Conservation (phyloP, 1,140 invertebrate genomes). For the Trichoplusia ni region DNA sequence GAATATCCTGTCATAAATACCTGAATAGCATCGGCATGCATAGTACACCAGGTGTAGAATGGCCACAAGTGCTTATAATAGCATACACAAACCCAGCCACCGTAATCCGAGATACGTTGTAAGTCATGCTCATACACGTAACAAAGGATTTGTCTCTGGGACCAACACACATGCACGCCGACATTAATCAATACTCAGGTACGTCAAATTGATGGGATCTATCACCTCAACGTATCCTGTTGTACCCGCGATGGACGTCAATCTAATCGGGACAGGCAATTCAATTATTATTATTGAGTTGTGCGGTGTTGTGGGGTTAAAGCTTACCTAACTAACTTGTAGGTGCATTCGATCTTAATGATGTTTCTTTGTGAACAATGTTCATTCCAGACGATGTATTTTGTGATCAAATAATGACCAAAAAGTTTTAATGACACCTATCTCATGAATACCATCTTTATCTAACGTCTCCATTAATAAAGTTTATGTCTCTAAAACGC, state of each 20-base stretch:
- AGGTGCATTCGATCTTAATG: too few species aligned
- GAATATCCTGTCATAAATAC: too few species aligned
- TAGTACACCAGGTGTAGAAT: background rate
- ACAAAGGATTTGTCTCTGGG: constrained; percentile 22
- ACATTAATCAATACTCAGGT: constrained; percentile 1
- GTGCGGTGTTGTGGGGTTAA: background rate
- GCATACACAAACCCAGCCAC: constrained; percentile 17
- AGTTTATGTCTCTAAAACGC: too few species aligned
- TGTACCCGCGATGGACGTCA: constrained; percentile 27
- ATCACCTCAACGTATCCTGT: constrained; percentile 20
- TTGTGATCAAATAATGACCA: too few species aligned
- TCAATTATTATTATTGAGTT: background rate
- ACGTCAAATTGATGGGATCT: background rate
- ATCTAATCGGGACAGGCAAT: background rate
- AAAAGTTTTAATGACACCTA: too few species aligned
- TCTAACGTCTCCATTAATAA: too few species aligned
- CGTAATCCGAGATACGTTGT: constrained; percentile 36
- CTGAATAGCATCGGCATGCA: background rate
- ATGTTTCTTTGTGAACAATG: too few species aligned
- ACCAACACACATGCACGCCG: too few species aligned
- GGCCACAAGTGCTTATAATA: background rate
- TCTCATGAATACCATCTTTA: too few species aligned
- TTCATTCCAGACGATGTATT: too few species aligned
- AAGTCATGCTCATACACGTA: constrained; percentile 43
- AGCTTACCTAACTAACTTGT: too few species aligned